A percentile compares a stretch with the other conserved stretches of the same genome.
Evolutionary conservation across 2,888 invertebrate genomes (phyloP).

Genomic region (Andrena praecox): DNA sequence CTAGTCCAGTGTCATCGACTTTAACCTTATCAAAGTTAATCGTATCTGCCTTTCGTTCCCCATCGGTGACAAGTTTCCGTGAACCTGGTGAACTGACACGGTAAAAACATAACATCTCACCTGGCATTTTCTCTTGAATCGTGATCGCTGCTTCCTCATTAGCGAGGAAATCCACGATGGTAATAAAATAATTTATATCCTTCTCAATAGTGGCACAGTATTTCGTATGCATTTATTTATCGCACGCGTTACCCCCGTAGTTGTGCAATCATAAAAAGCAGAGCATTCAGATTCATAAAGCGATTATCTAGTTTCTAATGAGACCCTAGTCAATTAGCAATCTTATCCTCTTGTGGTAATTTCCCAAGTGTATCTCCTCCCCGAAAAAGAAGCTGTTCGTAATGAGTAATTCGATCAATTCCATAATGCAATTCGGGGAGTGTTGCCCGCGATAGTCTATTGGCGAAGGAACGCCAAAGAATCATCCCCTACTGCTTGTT

Average conservation of each 20-base stretch:
- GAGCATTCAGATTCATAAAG: no score
- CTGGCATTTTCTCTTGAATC: background rate
- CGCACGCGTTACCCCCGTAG: no score
- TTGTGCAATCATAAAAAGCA: no score
- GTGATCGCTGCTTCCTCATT: background rate
- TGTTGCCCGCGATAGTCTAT: background rate
- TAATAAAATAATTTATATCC: background rate
- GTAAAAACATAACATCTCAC: background rate
- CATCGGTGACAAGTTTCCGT: no score
- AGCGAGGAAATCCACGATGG: background rate
- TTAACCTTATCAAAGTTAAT: background rate
- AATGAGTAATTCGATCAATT: background rate
- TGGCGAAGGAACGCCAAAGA: constrained; percentile 1
- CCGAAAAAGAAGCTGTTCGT: background rate
- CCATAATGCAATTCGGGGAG: background rate
- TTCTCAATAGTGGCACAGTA: background rate
- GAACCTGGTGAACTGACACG: no score
- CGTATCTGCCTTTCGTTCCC: no score
- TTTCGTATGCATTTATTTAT: no score
- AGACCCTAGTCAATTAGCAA: no score
- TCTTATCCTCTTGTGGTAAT: background rate
- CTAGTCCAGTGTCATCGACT: background rate
- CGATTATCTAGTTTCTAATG: no score
- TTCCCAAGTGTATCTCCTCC: background rate
- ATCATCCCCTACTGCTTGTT: background rate